Base-by-base conservation (phyloP, 2,113 vertebrate genomes). In the Lasiurus cinereus region DNA sequence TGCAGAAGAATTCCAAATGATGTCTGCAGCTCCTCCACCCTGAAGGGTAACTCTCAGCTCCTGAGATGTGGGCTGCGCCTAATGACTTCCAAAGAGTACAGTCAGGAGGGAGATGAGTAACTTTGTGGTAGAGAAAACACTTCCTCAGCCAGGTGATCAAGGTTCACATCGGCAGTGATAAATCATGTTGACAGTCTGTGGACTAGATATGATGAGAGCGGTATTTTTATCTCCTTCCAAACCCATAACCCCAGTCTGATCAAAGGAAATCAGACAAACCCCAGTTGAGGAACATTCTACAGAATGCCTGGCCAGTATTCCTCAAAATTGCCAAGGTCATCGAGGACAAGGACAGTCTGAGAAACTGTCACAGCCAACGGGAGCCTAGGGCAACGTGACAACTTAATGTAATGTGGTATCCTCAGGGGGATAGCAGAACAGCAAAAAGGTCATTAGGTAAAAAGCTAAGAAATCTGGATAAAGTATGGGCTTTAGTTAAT, bases 251-350 rank as follows among this genome's bases (percentile, higher is more conserved):
- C 14, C 22, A 82, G 4, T 72, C 80, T 92, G 77, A 84, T 19
- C 19, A 66, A 21, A 50, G 43, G 39, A 74, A 74, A 50, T 78
- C 36, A 59, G 13, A 67, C 83, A 88, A 69, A 43, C 14, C 59
- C 13, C 46, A 78, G 5, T 3, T 85, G 39, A 91, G 36, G 66
- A 11, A 67, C 50, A 22, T 16, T 46, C 59, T 90, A 79, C 50
- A 93, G 31, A 94, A 70, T 43, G 6, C 69, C 19, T 89, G 24
- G 43, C 33, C 50, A 50, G 1, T 85, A 88, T 82, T 85, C 21
- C 74, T 91, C 48, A 95, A 82, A 88, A 77, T 21, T 94, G 21
- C 88, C 78, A 74, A 96, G 31, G 16, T 62, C 46, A 88, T 59
- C n/a, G 64, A 89, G 86, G 29, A 72, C 8, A 72, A 92, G 84